Percentiles rank a stretch among this genome's conserved stretches.
phyloP scores from a whole-genome alignment of 2,888 invertebrate species.

The Pristionchus japonicus region DNA sequence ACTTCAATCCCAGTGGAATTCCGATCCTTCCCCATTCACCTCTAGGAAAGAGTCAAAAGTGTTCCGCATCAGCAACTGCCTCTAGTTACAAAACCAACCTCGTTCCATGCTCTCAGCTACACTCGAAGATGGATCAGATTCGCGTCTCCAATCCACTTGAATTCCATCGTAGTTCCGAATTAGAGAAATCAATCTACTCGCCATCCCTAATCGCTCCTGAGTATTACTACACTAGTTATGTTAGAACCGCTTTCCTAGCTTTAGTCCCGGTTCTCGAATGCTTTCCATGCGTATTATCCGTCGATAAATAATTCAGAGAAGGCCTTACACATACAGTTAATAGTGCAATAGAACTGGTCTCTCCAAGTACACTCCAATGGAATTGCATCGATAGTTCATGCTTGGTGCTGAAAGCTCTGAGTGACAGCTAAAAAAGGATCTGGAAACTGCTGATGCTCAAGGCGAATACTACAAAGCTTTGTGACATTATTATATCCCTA shows the following conservation, averaged over 20 bases:
- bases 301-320: neutral
- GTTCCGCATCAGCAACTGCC: slow-evolving; percentile 19
- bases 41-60: slow-evolving; percentile 42
- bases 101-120: slow-evolving; percentile 26
- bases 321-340: neutral
- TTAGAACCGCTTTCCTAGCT: neutral
- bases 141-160: neutral
- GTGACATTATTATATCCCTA: too few relatives aligned
- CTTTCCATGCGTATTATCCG: neutral
- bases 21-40: slow-evolving; percentile 5
- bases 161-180: neutral
- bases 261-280: slow-evolving; percentile 14
- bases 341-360: too few relatives aligned
- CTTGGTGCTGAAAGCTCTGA: too few relatives aligned
- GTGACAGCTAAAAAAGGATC: too few relatives aligned
- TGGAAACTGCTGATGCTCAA: too few relatives aligned
- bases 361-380: too few relatives aligned
- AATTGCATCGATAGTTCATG: too few relatives aligned
- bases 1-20: slow-evolving; percentile 4
- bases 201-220: slow-evolving; percentile 34
- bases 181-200: slow-evolving; percentile 13
- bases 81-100: slow-evolving; percentile 36
- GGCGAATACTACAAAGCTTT: too few relatives aligned
- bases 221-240: neutral
- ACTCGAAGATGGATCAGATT: neutral